Conservation (phyloP, 2,888 invertebrate genomes). For the Antheraea yamamai region DNA sequence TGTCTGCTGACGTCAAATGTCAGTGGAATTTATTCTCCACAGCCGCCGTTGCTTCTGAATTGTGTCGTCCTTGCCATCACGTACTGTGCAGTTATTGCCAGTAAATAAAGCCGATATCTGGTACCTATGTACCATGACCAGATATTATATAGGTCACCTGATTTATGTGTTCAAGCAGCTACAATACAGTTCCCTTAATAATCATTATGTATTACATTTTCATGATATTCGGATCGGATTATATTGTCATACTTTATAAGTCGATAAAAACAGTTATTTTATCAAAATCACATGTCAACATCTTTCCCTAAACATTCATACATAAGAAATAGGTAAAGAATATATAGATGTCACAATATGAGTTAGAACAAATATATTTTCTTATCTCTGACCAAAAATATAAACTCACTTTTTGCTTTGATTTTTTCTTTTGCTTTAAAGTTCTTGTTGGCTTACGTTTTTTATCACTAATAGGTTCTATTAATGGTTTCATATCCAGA, state of each 20-base stretch:
- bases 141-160: not conserved
- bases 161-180: not conserved
- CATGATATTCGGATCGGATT: too few relatives aligned
- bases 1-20: too few relatives aligned
- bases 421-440: slow-evolving; percentile 5
- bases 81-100: too few relatives aligned
- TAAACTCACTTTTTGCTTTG: slow-evolving; percentile 1
- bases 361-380: not conserved
- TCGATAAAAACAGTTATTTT: not conserved
- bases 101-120: too few relatives aligned
- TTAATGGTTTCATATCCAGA: slow-evolving; percentile 30
- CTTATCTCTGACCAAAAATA: not conserved
- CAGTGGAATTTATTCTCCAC: too few relatives aligned
- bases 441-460: not conserved
- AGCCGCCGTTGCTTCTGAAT: too few relatives aligned
- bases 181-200: not conserved
- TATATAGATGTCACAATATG: not conserved
- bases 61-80: too few relatives aligned
- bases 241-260: not conserved
- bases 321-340: not conserved
- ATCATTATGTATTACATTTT: too few relatives aligned
- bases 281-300: too few relatives aligned
- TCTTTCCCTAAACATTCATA: too few relatives aligned
- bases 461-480: slow-evolving; percentile 13
- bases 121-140: too few relatives aligned